Evolutionary conservation across 2,113 vertebrate species (phyloP), one percentile per base, ranked within the genome.

Genomic region (Lethenteron reissneri): DNA sequence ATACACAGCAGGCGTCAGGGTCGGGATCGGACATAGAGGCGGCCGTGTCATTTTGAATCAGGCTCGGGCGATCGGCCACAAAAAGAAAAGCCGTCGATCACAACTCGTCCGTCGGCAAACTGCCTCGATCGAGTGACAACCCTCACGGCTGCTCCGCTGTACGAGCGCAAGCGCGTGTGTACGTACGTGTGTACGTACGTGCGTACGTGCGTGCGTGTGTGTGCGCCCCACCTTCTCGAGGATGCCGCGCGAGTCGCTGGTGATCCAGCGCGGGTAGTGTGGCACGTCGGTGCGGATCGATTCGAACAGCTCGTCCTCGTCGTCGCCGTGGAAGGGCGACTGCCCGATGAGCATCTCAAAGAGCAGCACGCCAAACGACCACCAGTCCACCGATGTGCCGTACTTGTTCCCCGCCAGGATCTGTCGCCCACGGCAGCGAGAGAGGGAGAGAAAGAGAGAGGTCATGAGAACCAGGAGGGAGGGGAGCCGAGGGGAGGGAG

Each of bases 321-420:
- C 92, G 1, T 99, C 94, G 3, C 94, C 94, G 0, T 99, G 94
- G 83, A 95, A 99, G 1, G 94, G 94, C 2, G 94, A 99, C 74
- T 99, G 94, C 41, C 92, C 94, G 12, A 99, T 85, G 41, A 99
- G 83, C 94, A 99, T 99, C 81, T 99, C 94, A 0, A 92, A 99
- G 2, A 99, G 81, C 74, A 99, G 79, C 71, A 99, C 94, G 12
- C 94, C 94, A 2, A 95, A 97, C 0, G 94, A 99, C 94, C 94
- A 99, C 94, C 94, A 99, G 84, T 99, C 94, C 72, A 99, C 92
- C 0, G 94, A 99, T 82, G 95, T 97, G 0, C 88, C 87, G 79
- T 99, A 99, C 70, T 87, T 85, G 75, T 88, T 80, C 10, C 94
- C 94, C 75, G 88, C 83, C 72, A 99, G 81, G 75, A 99, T 99